A percentile compares a stretch with the other conserved stretches of the same genome.
Evolutionary conservation across 2,888 invertebrate genomes (phyloP).

Genomic region (Physocephala rufipes): DNA sequence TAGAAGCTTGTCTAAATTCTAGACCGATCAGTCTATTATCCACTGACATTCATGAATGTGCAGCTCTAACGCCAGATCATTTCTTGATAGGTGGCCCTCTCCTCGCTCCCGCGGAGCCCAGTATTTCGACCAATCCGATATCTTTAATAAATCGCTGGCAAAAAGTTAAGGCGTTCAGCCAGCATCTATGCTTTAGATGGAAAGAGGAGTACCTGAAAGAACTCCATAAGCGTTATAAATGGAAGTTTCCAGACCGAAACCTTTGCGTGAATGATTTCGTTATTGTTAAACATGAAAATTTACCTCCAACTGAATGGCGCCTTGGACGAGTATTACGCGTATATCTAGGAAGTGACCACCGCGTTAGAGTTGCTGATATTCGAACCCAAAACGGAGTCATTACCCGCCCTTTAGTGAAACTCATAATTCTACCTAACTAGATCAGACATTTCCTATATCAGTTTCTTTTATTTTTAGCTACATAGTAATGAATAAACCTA

Average conservation of each 20-base stretch:
- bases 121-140: neutral
- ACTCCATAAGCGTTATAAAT: conserved; percentile 32
- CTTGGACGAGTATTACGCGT: neutral
- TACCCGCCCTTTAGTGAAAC: neutral
- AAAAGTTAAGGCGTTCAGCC: conserved; percentile 15
- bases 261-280: neutral
- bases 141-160: neutral
- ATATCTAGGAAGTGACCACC: neutral
- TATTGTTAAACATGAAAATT: neutral
- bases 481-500: neutral
- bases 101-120: conserved; percentile 9
- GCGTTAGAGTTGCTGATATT: neutral
- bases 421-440: conserved; percentile 1
- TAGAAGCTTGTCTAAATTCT: conserved; percentile 13
- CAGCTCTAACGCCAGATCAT: conserved; percentile 22
- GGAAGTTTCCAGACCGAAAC: neutral
- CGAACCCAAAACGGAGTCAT: neutral
- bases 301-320: neutral
- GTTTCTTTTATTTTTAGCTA: neutral
- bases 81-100: conserved; percentile 12
- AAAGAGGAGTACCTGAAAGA: conserved; percentile 37
- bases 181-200: conserved; percentile 29
- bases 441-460: neutral
- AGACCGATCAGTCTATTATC: conserved; percentile 17
- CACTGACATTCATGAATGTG: conserved; percentile 5